Evolutionary conservation across 2,113 vertebrate species (phyloP).

Genomic region (Paradoxurus hermaphroditus): DNA sequence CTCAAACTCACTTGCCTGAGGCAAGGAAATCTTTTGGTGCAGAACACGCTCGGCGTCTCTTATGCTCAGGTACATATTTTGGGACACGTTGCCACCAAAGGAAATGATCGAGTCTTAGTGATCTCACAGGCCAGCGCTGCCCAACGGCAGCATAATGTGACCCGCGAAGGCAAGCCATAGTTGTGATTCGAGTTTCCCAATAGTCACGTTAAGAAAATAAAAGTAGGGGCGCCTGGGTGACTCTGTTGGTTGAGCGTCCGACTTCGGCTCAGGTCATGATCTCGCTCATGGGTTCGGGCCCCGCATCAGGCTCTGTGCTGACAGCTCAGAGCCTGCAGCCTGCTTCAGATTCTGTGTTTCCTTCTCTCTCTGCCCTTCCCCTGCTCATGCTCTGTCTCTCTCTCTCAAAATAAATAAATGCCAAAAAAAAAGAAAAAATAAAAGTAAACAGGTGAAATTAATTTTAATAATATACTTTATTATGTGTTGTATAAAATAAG

Average conservation of each 20-base stretch:
- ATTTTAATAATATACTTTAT: not conserved
- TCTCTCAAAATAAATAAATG: no score
- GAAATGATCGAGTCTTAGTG: accelerated
- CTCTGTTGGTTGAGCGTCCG: no score
- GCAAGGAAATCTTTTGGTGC: not conserved
- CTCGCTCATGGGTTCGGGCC: no score
- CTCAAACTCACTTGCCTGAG: not conserved
- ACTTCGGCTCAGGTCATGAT: no score
- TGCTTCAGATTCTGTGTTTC: no score
- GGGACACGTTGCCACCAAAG: accelerated
- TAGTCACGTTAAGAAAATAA: not conserved
- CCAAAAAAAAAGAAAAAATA: no score
- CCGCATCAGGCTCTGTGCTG: no score
- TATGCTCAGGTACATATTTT: not conserved
- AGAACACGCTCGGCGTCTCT: accelerated
- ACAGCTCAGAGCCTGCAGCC: no score
- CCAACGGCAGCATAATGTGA: accelerated
- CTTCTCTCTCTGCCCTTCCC: no score
- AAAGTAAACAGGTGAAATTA: not conserved
- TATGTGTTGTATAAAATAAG: not conserved
- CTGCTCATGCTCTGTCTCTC: no score
- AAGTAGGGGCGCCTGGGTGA: no score
- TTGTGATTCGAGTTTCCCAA: not conserved
- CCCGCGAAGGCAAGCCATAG: not conserved
- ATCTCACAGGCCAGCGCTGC: not conserved